Evolutionary conservation across 2,888 invertebrate genomes (phyloP), one percentile per base, ranked within the genome.

Genomic region (Lasioglossum calceatum): DNA sequence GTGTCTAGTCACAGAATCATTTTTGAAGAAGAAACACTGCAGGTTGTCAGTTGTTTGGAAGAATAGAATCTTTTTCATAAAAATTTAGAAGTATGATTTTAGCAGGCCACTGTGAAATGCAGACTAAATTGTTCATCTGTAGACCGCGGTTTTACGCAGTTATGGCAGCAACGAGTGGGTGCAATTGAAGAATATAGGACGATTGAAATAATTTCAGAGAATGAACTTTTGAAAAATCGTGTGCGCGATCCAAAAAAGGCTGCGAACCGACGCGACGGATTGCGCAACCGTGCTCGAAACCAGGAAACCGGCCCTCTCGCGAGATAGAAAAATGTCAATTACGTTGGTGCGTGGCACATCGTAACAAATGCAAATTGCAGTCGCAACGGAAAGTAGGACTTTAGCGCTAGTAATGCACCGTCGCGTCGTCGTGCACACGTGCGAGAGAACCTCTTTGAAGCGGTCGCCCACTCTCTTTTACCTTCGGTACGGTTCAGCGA

Each of bases 381-480:
- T 23, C 86, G 75, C 87, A 87, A 12, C 87, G 61, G 90, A 91
- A 91, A 91, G 90, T 91, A 87, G 91, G 91, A 91, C 88, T 91
- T 83, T 81, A 80, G 72, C 86, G 47, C 85, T 81, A 79, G 83
- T 81, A 84, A 54, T 54, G 81, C 44, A 70, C 74, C 77, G 87
- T 58, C 74, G 82, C 77, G 87, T 58, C 74, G 82, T 83, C 75
- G 86, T 77, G 87, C 87, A 86, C 90, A 91, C 91, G 91, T 89
- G 91, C 88, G 86, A 27, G 32, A 64, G 64, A 81, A 81, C 74
- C 79, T 81, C 89, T 80, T 79, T 83, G 72, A 79, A 77, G 87
- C 82, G 77, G 74, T 81, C 86, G 81, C 91, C 91, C 87, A 91
- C 91, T 81, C 89, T 79, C 64, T 67, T 81, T 82, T 85, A 83